Base-by-base conservation (phyloP, 2,113 vertebrate species). In the Dinomys branickii region DNA sequence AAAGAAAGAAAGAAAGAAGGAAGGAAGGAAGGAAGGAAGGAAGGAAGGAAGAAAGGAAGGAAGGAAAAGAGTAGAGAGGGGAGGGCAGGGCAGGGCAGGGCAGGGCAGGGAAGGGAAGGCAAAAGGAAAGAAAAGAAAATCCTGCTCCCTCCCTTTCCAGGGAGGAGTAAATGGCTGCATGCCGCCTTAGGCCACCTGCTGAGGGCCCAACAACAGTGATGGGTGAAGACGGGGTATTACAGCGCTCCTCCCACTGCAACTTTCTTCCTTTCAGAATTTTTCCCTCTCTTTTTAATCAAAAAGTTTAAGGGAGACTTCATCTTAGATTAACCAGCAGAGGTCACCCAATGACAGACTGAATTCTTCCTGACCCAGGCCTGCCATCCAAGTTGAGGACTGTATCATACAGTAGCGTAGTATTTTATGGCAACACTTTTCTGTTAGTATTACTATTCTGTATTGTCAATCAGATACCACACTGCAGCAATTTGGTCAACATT, bases 241-340 rank as follows among this genome's bases (percentile, higher is more conserved):
- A 85, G 26, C 5, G 11, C 5, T 41, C 85, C 19, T 91, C 50
- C n/a, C 50, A 22, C 8, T 0, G 11, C 0, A 0, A n/a, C 67
- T 73, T 75, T 69, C 82, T 82, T 38, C 9, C 0, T n/a, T 85
- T 95, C 50, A 58, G 50, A 88, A 89, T 81, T 91, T 56, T 63
- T 67, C 22, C n/a, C 26, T 41, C 73, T 20, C 67, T 87, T 85
- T 86, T 84, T 10, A 69, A 71, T 85, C 17, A 22, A 9, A 47
- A 75, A 1, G 4, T 81, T 94, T 90, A 82, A 92, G 59, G 4
- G 24, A 44, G 6, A 67, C 30, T 54, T 82, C 28, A 71, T 77
- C 65, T 59, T 30, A 8, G 6, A 75, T 83, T 50, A 52, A 88
- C 98, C 98, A 97, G 98, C 96, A 98, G 98, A 98, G 96, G 97